A percentile compares a stretch with the other conserved stretches of the same genome.
Evolutionary conservation across 1,140 invertebrate genomes (phyloP).

Genomic region (Platorchestia sp.): DNA sequence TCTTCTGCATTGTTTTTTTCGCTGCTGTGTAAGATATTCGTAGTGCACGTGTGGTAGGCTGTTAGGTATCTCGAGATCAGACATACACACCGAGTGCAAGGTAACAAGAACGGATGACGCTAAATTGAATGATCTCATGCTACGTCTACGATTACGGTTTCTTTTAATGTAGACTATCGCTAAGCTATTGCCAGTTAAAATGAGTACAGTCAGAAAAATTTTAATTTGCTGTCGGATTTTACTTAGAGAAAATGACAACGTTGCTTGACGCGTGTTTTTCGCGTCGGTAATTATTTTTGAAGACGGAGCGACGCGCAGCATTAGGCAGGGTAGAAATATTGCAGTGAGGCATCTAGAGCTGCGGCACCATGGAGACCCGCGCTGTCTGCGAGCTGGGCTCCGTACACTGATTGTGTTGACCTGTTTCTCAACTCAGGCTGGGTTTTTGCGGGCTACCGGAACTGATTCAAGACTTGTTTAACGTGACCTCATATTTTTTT

Average conservation of each 20-base stretch:
- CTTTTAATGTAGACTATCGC: too few species aligned
- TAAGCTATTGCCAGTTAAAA: background rate
- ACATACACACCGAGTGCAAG: too few species aligned
- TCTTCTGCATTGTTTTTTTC: too few species aligned
- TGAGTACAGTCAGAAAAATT: background rate
- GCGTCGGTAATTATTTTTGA: background rate
- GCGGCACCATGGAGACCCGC: background rate
- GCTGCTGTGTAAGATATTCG: too few species aligned
- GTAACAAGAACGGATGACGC: too few species aligned
- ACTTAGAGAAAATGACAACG: background rate
- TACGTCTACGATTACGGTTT: too few species aligned
- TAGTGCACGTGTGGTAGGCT: too few species aligned
- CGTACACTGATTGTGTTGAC: background rate
- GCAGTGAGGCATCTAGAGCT: too few species aligned
- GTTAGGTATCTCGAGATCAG: too few species aligned
- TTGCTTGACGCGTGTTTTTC: background rate
- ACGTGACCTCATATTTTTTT: background rate
- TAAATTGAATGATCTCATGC: too few species aligned
- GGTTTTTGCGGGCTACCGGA: background rate
- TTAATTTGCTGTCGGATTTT: background rate
- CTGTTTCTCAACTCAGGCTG: background rate
- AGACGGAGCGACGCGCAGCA: background rate
- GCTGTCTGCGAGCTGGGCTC: background rate
- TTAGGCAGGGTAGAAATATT: background rate
- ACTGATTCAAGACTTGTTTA: background rate